A percentile compares a stretch with the other conserved stretches of the same genome.
Evolutionary conservation across 37 sponge, comb jelly and placozoan species (phyloP).

Genomic region (Dysidea cf. avara): DNA sequence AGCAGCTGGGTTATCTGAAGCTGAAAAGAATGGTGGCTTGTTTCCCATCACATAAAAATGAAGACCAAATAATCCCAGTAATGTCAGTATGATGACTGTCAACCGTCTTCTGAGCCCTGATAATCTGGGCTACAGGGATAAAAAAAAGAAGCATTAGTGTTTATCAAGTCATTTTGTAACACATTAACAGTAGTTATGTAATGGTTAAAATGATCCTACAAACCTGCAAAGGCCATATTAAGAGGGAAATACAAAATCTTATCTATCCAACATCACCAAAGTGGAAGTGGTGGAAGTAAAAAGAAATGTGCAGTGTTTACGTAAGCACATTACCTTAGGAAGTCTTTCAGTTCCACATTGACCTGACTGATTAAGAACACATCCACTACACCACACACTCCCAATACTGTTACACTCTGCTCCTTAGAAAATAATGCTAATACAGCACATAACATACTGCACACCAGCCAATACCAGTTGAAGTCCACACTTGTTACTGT

Average conservation of each 20-base stretch:
- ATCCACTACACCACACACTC: slow-evolving; percentile 27
- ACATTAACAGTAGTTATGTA: background rate
- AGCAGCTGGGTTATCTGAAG: slow-evolving; percentile 90
- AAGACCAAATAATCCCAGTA: slow-evolving; percentile 20
- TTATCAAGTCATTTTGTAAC: too few species aligned
- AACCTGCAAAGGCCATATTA: too few species aligned
- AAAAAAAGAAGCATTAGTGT: too few species aligned
- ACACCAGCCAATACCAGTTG: slow-evolving; percentile 4
- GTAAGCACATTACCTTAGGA: background rate
- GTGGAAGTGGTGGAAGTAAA: too few species aligned
- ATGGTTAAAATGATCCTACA: background rate
- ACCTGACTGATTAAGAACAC: slow-evolving; percentile 4
- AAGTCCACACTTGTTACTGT: background rate
- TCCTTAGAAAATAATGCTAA: slow-evolving; percentile 52
- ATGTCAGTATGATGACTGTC: background rate
- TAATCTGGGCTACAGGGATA: background rate
- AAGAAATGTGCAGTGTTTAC: too few species aligned
- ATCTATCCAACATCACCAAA: too few species aligned
- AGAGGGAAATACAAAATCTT: too few species aligned
- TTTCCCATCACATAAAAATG: slow-evolving; percentile 48
- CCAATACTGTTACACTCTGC: slow-evolving; percentile 59
- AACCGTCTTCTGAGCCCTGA: background rate
- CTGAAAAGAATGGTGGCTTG: slow-evolving; percentile 51
- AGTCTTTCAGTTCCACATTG: background rate
- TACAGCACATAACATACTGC: background rate